Base-by-base conservation (phyloP, 1,140 invertebrate genomes). In the Drosophila subpulchrella region DNA sequence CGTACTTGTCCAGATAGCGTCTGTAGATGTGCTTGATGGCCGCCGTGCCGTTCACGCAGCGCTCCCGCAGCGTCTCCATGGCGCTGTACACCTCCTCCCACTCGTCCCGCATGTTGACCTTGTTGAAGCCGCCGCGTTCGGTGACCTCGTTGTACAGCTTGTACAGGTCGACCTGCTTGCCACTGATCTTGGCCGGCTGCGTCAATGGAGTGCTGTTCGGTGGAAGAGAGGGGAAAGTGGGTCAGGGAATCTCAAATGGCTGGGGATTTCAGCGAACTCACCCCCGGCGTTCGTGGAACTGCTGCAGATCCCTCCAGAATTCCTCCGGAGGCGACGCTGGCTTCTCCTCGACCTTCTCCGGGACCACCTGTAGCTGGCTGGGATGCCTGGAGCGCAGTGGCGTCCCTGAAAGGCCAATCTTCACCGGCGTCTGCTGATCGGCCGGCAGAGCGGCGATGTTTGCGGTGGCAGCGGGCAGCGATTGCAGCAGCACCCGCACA, bases 81-180 rank as follows among this genome's bases (percentile, higher is more conserved):
- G 96, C 95, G 65, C 96, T 95, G 78, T 96, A 94, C 62, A 98
- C 94, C 56, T 95, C 94, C 58, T 96, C 95, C 97, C 97, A 98
- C 53, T 96, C 95, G 81, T 97, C 96, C 81, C 96, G 95, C 80
- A 84, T 81, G 59, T 94, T 95, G 93, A 98, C 97, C 95, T 97
- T 98, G 81, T 97, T 95, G 95, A 98, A 97, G 90, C 98, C 98
- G 83, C 98, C 98, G 86, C 96, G 94, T 55, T 96, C 95, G 68
- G 96, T 98, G n/a, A 98, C 97, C 82, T 98, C 94, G 73, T 95
- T 95, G 92, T 98, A 98, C 54, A 99, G 94, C 48, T 96, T 94
- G 93, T 97, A 98, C 53, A 99, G 94, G 94, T 99, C 98, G 88
- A 98, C 95, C 93, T 97, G 96, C 78, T 96, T 95, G 41, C 97